These are phyloP conservation scores for Hippocampus kuda DNA, from an alignment of 2,797 vertebrate species.

Conservation along the genomic window DNA sequence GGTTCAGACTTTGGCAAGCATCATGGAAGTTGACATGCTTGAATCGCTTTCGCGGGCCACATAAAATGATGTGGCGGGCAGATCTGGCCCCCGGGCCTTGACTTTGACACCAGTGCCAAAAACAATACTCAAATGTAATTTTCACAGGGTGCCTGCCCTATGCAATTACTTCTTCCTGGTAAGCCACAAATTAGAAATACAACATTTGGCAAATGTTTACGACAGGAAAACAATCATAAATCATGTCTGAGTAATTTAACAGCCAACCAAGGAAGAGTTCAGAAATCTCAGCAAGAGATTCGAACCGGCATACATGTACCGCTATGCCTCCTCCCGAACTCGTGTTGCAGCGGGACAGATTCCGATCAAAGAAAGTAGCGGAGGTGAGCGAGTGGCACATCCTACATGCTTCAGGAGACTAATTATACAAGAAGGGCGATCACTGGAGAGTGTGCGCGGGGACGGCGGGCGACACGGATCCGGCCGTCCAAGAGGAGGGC, in stretches of 20 bases:
- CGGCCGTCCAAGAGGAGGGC: constrained; percentile 55
- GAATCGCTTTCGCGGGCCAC: too few relatives aligned
- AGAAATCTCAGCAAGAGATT: not conserved
- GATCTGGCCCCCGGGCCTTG: too few relatives aligned
- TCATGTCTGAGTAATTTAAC: not conserved
- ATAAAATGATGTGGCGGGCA: too few relatives aligned
- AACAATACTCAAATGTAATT: too few relatives aligned
- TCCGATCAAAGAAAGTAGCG: constrained; percentile 23
- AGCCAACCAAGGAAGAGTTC: not conserved
- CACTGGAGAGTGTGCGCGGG: constrained; percentile 60
- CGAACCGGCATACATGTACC: not conserved
- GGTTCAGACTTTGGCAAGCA: too few relatives aligned
- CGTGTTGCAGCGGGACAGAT: not conserved
- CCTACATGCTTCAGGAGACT: constrained; percentile 66
- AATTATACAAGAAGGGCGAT: constrained; percentile 70
- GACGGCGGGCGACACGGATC: constrained; percentile 59
- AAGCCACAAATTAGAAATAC: too few relatives aligned
- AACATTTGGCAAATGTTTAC: too few relatives aligned
- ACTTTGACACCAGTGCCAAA: too few relatives aligned
- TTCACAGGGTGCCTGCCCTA: too few relatives aligned
- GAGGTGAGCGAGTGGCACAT: constrained; percentile 51
- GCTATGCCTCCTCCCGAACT: not conserved
- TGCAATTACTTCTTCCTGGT: too few relatives aligned
- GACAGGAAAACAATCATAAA: too few relatives aligned
- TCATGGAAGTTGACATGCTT: too few relatives aligned